phyloP scores from a whole-genome alignment of 2,113 vertebrate genomes.

The Equus przewalskii region DNA sequence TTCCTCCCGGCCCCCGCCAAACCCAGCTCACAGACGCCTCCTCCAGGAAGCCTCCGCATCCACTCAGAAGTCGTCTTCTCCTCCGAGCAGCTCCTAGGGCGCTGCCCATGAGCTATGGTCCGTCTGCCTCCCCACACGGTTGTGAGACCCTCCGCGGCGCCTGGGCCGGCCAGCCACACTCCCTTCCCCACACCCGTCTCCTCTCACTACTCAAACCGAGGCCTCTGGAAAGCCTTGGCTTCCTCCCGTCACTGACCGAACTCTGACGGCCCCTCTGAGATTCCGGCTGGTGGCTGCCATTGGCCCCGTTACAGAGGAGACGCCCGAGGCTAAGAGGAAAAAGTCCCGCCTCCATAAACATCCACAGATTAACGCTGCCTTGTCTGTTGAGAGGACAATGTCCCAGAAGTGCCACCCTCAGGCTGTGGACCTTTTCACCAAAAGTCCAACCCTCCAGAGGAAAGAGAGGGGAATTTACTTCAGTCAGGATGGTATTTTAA shows the following conservation, averaged over 20 bases:
- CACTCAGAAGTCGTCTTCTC: not conserved
- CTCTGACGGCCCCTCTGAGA: not conserved
- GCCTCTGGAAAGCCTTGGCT: not conserved
- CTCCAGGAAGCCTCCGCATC: not conserved
- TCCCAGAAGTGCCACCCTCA: not conserved
- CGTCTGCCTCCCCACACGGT: not conserved
- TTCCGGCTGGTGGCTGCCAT: no score
- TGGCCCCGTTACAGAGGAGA: not conserved
- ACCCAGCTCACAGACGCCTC: not conserved
- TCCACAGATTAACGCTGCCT: fast-evolving
- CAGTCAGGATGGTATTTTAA: not conserved
- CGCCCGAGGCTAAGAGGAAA: not conserved
- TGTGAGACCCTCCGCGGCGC: not conserved
- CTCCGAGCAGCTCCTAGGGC: not conserved
- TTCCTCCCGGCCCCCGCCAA: not conserved
- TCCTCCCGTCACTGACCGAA: not conserved
- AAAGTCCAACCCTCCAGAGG: not conserved
- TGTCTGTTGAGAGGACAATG: not conserved
- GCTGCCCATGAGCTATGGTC: not conserved
- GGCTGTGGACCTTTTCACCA: not conserved
- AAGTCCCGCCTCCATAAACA: not conserved
- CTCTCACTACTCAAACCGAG: fast-evolving
- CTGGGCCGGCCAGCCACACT: not conserved
- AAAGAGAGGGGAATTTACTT: not conserved
- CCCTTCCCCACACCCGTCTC: not conserved